Percentiles rank a stretch among this genome's conserved stretches.
These are phyloP conservation scores for Megaceryle torquata DNA, from an alignment of 2,113 vertebrate genomes.

Conservation along the genomic window DNA sequence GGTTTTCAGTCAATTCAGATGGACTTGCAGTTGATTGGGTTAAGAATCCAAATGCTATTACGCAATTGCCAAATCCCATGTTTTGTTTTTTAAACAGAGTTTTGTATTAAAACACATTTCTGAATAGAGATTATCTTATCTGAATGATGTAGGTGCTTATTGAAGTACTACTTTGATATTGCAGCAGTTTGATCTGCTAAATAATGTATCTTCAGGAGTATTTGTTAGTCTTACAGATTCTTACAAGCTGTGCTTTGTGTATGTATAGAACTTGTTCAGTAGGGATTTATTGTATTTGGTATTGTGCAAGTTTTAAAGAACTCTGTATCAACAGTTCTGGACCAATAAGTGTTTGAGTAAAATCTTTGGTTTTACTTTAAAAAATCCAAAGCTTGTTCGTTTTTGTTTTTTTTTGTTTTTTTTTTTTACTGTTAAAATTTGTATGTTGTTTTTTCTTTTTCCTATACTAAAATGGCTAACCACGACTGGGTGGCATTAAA, in stretches of 20 bases:
- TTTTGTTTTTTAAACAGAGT: neutral
- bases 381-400: neutral
- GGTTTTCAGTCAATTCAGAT: neutral
- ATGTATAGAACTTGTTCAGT: slow-evolving; percentile 16
- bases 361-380: neutral
- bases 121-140: neutral
- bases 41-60: neutral
- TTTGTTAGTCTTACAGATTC: neutral
- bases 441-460: neutral
- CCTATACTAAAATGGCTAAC: neutral
- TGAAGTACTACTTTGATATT: slow-evolving; percentile 5
- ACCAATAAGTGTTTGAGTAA: slow-evolving; percentile 34
- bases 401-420: too few relatives aligned
- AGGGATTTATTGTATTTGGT: slow-evolving; percentile 26
- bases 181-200: neutral
- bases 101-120: neutral
- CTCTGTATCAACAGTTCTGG: neutral
- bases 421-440: neutral
- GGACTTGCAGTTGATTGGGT: neutral
- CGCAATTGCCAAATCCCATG: neutral
- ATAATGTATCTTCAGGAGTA: neutral
- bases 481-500: neutral
- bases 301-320: neutral
- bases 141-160: neutral
- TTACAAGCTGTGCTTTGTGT: slow-evolving; percentile 28